These are phyloP conservation scores for Ptychochromis oligacanthus DNA, from an alignment of 2,113 vertebrate genomes.

Conservation along the genomic window DNA sequence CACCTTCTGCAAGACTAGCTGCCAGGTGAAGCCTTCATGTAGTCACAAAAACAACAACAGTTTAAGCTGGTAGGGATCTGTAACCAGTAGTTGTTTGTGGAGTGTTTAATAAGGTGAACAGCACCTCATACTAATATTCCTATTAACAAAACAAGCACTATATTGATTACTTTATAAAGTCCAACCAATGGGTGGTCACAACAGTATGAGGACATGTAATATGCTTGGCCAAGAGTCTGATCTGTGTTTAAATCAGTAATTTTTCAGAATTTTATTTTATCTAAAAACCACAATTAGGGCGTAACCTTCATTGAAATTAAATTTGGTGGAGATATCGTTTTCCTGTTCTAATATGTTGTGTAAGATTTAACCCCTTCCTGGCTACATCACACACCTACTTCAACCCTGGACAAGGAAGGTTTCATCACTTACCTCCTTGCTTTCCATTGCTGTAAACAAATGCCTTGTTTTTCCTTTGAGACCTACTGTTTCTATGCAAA, in stretches of 20 bases:
- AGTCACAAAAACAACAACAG: slow-evolving; percentile 52
- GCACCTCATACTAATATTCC: background rate
- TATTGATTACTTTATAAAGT: background rate
- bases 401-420: slow-evolving; percentile 9
- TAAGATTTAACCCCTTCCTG: background rate
- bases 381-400: slow-evolving; percentile 8
- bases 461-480: slow-evolving; percentile 57
- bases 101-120: background rate
- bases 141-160: background rate
- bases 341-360: background rate
- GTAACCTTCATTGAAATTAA: background rate
- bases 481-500: slow-evolving; percentile 66
- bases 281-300: background rate
- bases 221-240: background rate
- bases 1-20: slow-evolving; percentile 64
- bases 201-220: background rate
- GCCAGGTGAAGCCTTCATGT: slow-evolving; percentile 21
- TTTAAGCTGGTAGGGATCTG: background rate
- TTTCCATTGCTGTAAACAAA: slow-evolving; percentile 66
- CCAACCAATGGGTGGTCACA: background rate
- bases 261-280: background rate
- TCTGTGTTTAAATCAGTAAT: background rate
- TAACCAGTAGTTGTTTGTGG: background rate
- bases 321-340: background rate
- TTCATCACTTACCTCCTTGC: slow-evolving; percentile 55